A percentile compares a stretch with the other conserved stretches of the same genome.
Evolutionary conservation across 1,140 invertebrate genomes (phyloP).

Genomic region (Drosophila sp.): DNA sequence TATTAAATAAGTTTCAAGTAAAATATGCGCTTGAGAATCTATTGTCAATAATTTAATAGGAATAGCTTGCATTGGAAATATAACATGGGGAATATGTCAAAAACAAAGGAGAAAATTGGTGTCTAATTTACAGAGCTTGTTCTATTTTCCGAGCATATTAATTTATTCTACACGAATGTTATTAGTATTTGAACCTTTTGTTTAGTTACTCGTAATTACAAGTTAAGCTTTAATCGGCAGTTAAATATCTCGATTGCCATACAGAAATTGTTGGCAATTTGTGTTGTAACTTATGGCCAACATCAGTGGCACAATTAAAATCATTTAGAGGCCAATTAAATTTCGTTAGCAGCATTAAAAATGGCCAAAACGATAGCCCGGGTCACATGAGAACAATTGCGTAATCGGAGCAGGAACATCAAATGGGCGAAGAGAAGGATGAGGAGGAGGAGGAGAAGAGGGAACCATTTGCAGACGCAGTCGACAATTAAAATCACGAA

Average conservation of each 20-base stretch:
- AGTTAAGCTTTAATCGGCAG: conserved; percentile 8
- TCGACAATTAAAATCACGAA: conserved; percentile 78
- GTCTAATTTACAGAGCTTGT: too few species aligned
- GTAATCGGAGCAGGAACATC: conserved; percentile 45
- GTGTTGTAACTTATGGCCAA: conserved; percentile 74
- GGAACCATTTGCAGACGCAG: conserved; percentile 34
- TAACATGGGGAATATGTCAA: background rate
- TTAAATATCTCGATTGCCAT: conserved; percentile 19
- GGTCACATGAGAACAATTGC: conserved; percentile 81
- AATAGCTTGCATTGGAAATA: too few species aligned
- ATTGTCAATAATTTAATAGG: too few species aligned
- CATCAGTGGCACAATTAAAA: conserved; percentile 83
- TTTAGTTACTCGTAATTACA: conserved; percentile 8
- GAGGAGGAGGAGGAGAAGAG: background rate
- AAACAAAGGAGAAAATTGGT: too few species aligned
- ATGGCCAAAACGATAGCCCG: conserved; percentile 40
- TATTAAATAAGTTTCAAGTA: too few species aligned
- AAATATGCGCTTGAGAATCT: too few species aligned
- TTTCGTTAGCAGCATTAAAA: conserved; percentile 83
- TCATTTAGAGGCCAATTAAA: conserved; percentile 83
- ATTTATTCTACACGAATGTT: background rate
- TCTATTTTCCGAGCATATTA: background rate
- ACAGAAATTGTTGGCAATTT: conserved; percentile 62
- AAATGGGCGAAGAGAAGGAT: too few species aligned
- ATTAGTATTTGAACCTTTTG: conserved; percentile 8